A percentile compares a stretch with the other conserved stretches of the same genome.
Evolutionary conservation across 2,113 vertebrate genomes (phyloP).

Genomic region (Microcebus jonahi): DNA sequence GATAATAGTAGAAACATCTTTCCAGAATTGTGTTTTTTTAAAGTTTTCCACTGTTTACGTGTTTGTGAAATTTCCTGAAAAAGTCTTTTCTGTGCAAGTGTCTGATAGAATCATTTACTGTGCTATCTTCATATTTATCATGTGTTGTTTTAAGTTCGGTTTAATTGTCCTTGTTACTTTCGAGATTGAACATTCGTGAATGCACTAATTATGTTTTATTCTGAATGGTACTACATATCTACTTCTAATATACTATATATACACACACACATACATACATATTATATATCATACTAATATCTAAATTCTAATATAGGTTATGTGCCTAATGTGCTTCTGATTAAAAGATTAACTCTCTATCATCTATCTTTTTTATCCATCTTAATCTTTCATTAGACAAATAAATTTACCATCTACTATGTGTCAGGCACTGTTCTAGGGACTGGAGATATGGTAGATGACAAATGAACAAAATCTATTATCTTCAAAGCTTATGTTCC

Average conservation of each 20-base stretch:
- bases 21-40: not conserved
- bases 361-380: not conserved
- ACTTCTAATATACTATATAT: not conserved
- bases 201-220: not conserved
- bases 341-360: not conserved
- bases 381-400: not conserved
- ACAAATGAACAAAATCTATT: not conserved
- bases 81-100: not conserved
- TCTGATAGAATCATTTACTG: not conserved
- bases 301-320: not conserved
- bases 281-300: not conserved
- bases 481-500: not conserved
- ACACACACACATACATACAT: not conserved
- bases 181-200: not conserved
- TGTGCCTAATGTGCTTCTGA: not conserved
- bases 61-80: not conserved
- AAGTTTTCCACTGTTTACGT: not conserved
- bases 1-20: constrained; percentile 11
- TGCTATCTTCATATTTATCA: not conserved
- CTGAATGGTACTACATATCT: not conserved
- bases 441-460: not conserved
- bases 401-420: not conserved
- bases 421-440: not conserved
- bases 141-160: not conserved
- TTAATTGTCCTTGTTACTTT: constrained; percentile 2